A percentile compares a stretch with the other conserved stretches of the same genome.
phyloP scores from a whole-genome alignment of 2,888 invertebrate genomes.

The Ectemnius continuus region DNA sequence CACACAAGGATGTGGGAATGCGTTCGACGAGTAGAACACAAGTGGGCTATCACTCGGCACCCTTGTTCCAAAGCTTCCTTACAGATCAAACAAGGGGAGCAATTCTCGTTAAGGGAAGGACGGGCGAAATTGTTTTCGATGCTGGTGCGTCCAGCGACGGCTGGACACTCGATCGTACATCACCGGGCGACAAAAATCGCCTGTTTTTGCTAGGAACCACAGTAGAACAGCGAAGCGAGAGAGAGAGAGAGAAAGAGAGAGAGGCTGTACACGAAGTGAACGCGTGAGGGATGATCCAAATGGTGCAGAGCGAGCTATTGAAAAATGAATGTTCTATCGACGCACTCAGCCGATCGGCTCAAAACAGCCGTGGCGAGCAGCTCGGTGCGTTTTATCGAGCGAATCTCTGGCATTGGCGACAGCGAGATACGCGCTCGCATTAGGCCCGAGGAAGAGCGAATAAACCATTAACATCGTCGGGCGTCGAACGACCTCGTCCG shows the following conservation, averaged over 20 bases:
- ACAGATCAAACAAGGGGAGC: constrained; percentile 16
- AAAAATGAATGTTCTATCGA: constrained; percentile 64
- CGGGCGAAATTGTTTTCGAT: constrained; percentile 58
- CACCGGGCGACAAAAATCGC: constrained; percentile 63
- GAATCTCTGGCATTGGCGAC: constrained; percentile 14
- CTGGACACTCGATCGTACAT: constrained; percentile 58
- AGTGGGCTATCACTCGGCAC: constrained; percentile 7
- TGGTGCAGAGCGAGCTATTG: constrained; percentile 56
- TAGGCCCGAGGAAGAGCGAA: constrained; percentile 30
- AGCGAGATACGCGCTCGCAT: constrained; percentile 32
- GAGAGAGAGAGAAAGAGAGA: neutral
- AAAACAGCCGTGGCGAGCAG: constrained; percentile 35
- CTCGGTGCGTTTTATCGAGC: constrained; percentile 42
- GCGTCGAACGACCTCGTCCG: neutral
- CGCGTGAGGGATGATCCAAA: constrained; percentile 61
- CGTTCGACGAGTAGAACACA: neutral
- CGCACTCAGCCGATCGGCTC: constrained; percentile 57
- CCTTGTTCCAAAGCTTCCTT: constrained; percentile 16
- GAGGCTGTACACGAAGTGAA: constrained; percentile 1
- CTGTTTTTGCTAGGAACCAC: constrained; percentile 44
- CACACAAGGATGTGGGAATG: neutral
- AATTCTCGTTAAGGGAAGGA: constrained; percentile 38
- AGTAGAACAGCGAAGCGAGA: constrained; percentile 6
- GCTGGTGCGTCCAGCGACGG: constrained; percentile 38
- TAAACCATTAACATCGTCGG: constrained; percentile 29